Percentiles rank a stretch among this genome's conserved stretches.
These are phyloP conservation scores for Buteo buteo DNA, from an alignment of 2,113 vertebrate species.

Conservation along the genomic window DNA sequence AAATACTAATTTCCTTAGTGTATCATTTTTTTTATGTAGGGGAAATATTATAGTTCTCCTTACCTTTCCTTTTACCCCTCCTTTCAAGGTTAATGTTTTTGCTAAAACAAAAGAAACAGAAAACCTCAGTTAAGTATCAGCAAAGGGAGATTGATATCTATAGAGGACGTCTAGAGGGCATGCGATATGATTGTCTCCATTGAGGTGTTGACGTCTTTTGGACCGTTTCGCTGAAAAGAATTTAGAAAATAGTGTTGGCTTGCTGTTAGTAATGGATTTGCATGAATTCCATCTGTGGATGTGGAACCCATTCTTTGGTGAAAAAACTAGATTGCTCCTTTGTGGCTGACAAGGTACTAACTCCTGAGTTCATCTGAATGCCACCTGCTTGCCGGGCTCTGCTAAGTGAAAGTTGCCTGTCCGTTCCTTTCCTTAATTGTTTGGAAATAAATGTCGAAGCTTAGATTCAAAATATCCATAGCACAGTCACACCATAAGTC, in stretches of 20 bases:
- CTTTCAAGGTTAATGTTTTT: conserved; percentile 49
- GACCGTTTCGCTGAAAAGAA: background rate
- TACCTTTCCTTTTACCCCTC: background rate
- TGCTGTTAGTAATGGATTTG: background rate
- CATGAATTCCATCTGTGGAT: background rate
- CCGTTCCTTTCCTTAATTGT: background rate
- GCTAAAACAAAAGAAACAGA: conserved; percentile 33
- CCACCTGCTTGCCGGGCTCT: background rate
- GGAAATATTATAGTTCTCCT: background rate
- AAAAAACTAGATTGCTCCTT: background rate
- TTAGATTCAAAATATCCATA: background rate
- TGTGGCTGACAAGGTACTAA: background rate
- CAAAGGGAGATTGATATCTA: background rate
- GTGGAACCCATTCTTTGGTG: background rate
- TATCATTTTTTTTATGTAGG: background rate
- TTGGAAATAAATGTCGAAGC: background rate
- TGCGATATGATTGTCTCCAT: background rate
- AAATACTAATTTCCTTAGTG: background rate
- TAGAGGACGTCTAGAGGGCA: conserved; percentile 16
- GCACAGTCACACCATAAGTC: background rate
- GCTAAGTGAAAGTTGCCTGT: background rate
- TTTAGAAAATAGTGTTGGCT: background rate
- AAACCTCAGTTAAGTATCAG: background rate
- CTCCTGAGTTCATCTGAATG: background rate
- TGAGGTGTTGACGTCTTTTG: background rate